Conservation (phyloP, 2,797 vertebrate species). For the Odontamblyopus lacepedii region DNA sequence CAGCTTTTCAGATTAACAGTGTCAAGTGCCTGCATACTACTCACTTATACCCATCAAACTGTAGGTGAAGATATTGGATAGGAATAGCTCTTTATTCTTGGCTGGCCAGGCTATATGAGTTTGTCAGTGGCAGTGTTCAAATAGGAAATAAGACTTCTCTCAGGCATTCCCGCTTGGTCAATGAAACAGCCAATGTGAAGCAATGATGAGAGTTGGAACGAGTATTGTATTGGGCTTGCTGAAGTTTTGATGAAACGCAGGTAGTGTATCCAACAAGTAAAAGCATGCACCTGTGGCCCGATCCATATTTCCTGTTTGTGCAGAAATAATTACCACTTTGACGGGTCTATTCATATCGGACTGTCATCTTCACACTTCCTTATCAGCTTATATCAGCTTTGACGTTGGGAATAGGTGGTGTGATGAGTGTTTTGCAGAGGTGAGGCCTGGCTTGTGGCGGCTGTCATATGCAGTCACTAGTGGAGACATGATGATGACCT, state of each 20-base stretch:
- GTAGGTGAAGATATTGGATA: no score
- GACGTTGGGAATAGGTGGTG: slow-evolving; percentile 59
- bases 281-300: slow-evolving; percentile 57
- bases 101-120: not conserved
- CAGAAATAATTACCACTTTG: slow-evolving; percentile 65
- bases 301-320: slow-evolving; percentile 55
- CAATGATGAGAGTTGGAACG: slow-evolving; percentile 61
- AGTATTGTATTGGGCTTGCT: slow-evolving; percentile 30
- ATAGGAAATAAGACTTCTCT: slow-evolving; percentile 21
- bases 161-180: slow-evolving; percentile 21
- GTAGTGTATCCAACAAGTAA: slow-evolving; percentile 33
- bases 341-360: slow-evolving; percentile 51
- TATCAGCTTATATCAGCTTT: slow-evolving; percentile 55
- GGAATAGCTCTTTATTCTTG: no score
- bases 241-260: slow-evolving; percentile 53
- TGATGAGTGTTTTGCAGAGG: slow-evolving; percentile 43
- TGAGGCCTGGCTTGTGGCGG: slow-evolving; percentile 44
- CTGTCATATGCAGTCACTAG: slow-evolving; percentile 50
- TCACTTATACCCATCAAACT: not conserved
- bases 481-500: slow-evolving; percentile 55
- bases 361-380: slow-evolving; percentile 45
- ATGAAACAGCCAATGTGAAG: slow-evolving; percentile 49
- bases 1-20: not conserved
- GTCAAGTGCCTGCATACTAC: not conserved
- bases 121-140: slow-evolving; percentile 3